phyloP scores from a whole-genome alignment of 2,113 vertebrate species.

The Paradoxurus hermaphroditus region DNA sequence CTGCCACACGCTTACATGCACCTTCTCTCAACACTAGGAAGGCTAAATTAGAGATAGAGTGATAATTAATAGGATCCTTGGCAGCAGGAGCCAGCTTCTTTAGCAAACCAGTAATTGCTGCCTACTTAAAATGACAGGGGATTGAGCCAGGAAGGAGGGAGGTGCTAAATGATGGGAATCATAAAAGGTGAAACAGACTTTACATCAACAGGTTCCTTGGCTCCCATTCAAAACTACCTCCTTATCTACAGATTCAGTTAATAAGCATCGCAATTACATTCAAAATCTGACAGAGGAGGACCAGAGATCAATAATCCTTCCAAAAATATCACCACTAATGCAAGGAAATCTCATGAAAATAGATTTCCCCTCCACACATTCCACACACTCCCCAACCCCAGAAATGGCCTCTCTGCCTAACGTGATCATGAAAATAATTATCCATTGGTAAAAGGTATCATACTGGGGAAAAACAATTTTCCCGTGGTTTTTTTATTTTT shows the following conservation, averaged over 20 bases:
- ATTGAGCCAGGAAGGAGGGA: constrained; percentile 68
- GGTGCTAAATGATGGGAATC: constrained; percentile 68
- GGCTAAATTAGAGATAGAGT: constrained; percentile 69
- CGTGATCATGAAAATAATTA: background rate
- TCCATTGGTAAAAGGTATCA: background rate
- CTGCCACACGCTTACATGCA: constrained; percentile 47
- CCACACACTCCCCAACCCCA: background rate
- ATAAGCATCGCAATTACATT: background rate
- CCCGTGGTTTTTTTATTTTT: too few relatives aligned
- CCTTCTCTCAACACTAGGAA: constrained; percentile 68
- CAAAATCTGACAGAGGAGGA: background rate
- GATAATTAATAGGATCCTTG: constrained; percentile 76
- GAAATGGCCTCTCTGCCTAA: background rate
- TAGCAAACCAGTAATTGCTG: constrained; percentile 75
- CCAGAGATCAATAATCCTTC: background rate
- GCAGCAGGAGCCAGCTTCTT: constrained; percentile 70
- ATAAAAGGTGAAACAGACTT: constrained; percentile 70
- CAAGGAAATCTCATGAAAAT: background rate
- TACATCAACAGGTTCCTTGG: constrained; percentile 71
- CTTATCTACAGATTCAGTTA: constrained; percentile 20
- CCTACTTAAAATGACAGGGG: constrained; percentile 73
- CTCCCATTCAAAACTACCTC: constrained; percentile 43
- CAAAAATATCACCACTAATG: background rate
- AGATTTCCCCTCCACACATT: background rate
- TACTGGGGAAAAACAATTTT: background rate